Evolutionary conservation across 1,140 invertebrate genomes (phyloP).

Genomic region (Bombus pyrosoma): DNA sequence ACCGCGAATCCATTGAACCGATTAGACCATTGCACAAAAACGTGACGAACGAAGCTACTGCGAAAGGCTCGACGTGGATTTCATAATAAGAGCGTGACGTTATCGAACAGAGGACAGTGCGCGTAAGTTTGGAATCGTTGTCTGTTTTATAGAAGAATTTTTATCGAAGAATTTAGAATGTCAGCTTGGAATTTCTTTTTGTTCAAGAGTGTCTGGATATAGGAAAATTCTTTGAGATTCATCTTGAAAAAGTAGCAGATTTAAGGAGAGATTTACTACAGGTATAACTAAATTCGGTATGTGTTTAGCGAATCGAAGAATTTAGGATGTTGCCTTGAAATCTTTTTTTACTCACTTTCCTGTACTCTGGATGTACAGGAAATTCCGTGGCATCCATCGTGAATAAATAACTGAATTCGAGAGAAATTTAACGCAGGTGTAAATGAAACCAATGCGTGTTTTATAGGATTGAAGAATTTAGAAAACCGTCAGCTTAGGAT

Average conservation of each 20-base stretch:
- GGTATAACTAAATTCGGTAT: background rate
- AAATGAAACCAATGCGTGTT: background rate
- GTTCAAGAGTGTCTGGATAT: background rate
- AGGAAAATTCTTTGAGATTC: background rate
- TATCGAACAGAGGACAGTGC: background rate
- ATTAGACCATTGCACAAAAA: conserved; percentile 16
- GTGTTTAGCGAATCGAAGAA: background rate
- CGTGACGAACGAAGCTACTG: conserved; percentile 9
- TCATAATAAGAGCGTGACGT: background rate
- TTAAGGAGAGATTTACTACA: background rate
- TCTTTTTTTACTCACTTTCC: background rate
- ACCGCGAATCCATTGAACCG: conserved; percentile 21
- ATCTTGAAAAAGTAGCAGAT: too few species aligned
- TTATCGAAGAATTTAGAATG: background rate
- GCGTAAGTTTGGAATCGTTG: background rate
- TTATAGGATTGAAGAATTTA: background rate
- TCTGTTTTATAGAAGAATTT: background rate
- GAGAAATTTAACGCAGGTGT: background rate
- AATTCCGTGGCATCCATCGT: background rate
- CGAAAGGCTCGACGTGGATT: too few species aligned
- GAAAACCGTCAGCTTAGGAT: background rate
- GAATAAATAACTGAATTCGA: background rate
- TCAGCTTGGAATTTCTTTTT: background rate
- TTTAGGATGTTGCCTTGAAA: background rate
- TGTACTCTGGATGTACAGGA: background rate